Evolutionary conservation across 2,888 invertebrate genomes (phyloP).

Genomic region (Diadegma fenestrale): DNA sequence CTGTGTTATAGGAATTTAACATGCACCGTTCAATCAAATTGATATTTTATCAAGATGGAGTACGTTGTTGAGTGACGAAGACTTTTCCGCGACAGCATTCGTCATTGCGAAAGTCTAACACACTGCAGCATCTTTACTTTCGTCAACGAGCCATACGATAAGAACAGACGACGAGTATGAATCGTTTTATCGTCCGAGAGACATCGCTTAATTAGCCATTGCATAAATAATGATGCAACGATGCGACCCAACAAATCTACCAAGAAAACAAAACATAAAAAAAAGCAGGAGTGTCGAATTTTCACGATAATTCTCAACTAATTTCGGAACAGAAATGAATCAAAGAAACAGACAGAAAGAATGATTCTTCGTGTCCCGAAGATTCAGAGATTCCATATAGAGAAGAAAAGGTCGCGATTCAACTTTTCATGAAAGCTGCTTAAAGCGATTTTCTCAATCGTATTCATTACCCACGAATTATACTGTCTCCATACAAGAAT

Average conservation of each 20-base stretch:
- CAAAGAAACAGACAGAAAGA: neutral
- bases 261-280: neutral
- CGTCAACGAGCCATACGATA: neutral
- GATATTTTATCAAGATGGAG: constrained; percentile 1
- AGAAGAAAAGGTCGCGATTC: neutral
- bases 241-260: neutral
- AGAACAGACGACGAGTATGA: constrained; percentile 25
- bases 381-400: neutral
- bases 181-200: constrained; percentile 5
- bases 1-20: neutral
- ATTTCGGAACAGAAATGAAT: neutral
- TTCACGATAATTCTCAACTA: neutral
- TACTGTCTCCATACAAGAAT: neutral
- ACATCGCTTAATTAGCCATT: constrained; percentile 14
- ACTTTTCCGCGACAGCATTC: constrained; percentile 4
- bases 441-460: constrained; percentile 21
- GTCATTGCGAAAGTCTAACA: constrained; percentile 23
- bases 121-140: constrained; percentile 2
- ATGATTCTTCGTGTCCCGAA: neutral
- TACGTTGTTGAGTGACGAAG: neutral
- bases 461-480: constrained; percentile 7
- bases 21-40: constrained; percentile 5
- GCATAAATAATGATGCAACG: constrained; percentile 2
- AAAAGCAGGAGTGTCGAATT: neutral
- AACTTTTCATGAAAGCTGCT: constrained; percentile 17